These are phyloP conservation scores for Desoria tigrina DNA, from an alignment of 2,888 invertebrate genomes.

Conservation along the genomic window DNA sequence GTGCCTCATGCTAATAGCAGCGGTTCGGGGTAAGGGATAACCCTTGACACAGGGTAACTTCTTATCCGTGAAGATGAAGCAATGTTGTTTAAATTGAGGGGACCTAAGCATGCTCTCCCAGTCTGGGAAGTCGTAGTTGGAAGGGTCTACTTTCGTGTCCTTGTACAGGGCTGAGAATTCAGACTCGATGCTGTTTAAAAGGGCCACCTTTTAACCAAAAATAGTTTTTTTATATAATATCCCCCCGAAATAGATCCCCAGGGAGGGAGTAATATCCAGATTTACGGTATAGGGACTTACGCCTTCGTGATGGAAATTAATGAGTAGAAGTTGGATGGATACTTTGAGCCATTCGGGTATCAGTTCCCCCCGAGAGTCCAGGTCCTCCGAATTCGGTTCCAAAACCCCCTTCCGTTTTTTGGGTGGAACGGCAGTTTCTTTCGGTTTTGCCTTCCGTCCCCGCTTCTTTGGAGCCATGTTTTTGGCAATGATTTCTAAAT, in stretches of 20 bases:
- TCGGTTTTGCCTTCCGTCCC: not conserved
- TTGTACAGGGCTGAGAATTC: conserved; percentile 3
- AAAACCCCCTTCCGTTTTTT: not conserved
- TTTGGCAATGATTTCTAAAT: too few relatives aligned
- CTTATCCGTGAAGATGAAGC: conserved; percentile 5
- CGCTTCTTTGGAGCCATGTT: not conserved
- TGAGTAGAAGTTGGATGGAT: conserved; percentile 4
- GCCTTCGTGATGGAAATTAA: conserved; percentile 16
- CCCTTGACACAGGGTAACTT: not conserved
- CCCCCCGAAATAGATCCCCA: too few relatives aligned
- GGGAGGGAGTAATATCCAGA: too few relatives aligned
- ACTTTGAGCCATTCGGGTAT: conserved; percentile 12
- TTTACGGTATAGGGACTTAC: too few relatives aligned
- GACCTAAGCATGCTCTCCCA: conserved; percentile 13
- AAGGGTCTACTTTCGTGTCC: not conserved
- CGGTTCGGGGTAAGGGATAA: conserved; percentile 1
- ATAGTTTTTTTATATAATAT: too few relatives aligned
- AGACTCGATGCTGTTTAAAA: conserved; percentile 1
- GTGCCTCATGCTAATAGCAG: not conserved
- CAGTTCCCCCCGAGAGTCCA: too few relatives aligned
- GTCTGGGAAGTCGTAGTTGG: conserved; percentile 1
- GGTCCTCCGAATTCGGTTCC: not conserved
- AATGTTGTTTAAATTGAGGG: conserved; percentile 13
- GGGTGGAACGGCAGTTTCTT: not conserved
- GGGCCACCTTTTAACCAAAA: not conserved